A percentile compares a stretch with the other conserved stretches of the same genome.
Conservation (phyloP, 2,888 invertebrate genomes). For the Poecilobothrus nobilitatus region DNA sequence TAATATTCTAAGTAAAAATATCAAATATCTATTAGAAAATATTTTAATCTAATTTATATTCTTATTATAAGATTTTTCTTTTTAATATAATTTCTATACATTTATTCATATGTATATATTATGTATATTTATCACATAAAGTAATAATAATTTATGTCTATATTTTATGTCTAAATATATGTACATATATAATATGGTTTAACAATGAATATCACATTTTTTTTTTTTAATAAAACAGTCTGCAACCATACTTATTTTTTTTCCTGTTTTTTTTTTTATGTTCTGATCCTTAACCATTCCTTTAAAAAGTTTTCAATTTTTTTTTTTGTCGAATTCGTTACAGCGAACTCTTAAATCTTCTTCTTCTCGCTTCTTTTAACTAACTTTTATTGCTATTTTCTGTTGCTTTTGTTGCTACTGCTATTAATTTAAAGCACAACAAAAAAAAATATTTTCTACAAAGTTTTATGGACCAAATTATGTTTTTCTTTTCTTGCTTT, state of each 20-base stretch:
- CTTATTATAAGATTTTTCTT: too few species aligned
- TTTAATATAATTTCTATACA: too few species aligned
- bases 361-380: neutral
- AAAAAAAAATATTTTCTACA: neutral
- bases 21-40: too few species aligned
- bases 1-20: too few species aligned
- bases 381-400: neutral
- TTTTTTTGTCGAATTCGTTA: neutral
- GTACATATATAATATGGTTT: too few species aligned
- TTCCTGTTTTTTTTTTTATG: neutral
- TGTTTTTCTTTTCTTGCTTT: neutral
- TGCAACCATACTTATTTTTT: neutral
- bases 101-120: too few species aligned
- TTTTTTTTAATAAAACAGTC: neutral
- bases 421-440: too few species aligned
- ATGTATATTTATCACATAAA: too few species aligned
- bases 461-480: conserved; percentile 19
- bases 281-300: neutral
- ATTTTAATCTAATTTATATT: too few species aligned
- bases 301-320: neutral
- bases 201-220: neutral
- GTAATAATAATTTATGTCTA: too few species aligned
- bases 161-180: too few species aligned
- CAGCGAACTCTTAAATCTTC: neutral
- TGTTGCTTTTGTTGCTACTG: neutral